Evolutionary conservation across 35 echinoderm and acorn worm genomes (phyloP).

Genomic region (Apostichopus californicus): DNA sequence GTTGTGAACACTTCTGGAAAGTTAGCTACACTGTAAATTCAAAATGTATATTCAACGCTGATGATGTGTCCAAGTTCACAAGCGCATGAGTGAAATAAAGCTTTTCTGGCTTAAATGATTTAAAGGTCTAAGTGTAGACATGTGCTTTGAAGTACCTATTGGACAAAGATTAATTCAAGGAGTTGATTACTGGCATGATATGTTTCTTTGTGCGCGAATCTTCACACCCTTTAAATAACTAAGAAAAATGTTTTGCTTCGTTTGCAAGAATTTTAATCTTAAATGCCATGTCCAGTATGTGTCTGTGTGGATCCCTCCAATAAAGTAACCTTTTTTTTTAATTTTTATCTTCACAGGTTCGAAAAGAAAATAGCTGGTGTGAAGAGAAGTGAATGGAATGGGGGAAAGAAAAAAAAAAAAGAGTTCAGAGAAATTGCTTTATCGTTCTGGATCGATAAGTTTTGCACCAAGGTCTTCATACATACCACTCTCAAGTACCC

Average conservation of each 20-base stretch:
- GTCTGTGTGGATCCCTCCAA: too few species aligned
- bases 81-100: too few species aligned
- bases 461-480: background rate
- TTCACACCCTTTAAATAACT: too few species aligned
- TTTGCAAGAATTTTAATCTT: too few species aligned
- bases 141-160: background rate
- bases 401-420: too few species aligned
- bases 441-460: background rate
- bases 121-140: background rate
- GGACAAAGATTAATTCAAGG: too few species aligned
- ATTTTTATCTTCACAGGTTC: slow-evolving; percentile 69
- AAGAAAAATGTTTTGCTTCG: too few species aligned
- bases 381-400: slow-evolving; percentile 78
- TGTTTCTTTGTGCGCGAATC: too few species aligned
- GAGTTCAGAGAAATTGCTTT: background rate
- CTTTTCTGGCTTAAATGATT: background rate
- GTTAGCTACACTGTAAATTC: background rate
- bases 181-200: too few species aligned
- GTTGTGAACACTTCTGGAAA: background rate
- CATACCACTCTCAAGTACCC: background rate
- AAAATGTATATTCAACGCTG: background rate
- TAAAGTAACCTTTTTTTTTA: background rate
- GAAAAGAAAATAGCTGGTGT: slow-evolving; percentile 99
- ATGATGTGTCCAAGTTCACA: too few species aligned
- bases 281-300: too few species aligned